Evolutionary conservation across 2,888 invertebrate species (phyloP).

Genomic region (Allacma fusca): DNA sequence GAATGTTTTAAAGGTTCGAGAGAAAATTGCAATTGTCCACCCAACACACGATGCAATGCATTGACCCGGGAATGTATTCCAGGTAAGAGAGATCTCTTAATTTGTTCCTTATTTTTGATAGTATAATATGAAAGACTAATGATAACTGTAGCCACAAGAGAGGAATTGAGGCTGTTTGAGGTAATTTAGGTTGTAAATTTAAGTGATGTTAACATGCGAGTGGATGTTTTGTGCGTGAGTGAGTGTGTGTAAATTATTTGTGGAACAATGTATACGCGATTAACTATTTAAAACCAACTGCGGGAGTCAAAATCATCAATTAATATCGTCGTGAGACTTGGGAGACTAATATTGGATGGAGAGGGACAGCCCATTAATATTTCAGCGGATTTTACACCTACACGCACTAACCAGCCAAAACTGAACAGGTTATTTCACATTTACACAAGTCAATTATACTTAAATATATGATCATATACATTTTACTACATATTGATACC

Average conservation of each 20-base stretch:
- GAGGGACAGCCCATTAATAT: conserved; percentile 50
- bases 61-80: conserved; percentile 44
- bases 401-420: conserved; percentile 55
- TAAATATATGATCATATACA: neutral
- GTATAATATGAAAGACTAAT: neutral
- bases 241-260: conserved; percentile 34
- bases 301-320: conserved; percentile 48
- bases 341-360: conserved; percentile 48
- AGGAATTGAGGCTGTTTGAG: conserved; percentile 1
- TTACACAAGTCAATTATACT: conserved; percentile 33
- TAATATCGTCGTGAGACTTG: conserved; percentile 40
- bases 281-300: conserved; percentile 45
- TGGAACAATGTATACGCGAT: conserved; percentile 48
- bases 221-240: conserved; percentile 27
- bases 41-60: conserved; percentile 38
- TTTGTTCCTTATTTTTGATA: neutral
- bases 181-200: neutral
- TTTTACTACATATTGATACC: conserved; percentile 13
- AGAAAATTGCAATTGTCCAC: conserved; percentile 42
- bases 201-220: conserved; percentile 19
- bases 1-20: conserved; percentile 35
- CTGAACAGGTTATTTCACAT: conserved; percentile 36
- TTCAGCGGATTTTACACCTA: conserved; percentile 54
- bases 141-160: neutral
- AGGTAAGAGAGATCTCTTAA: conserved; percentile 43